phyloP scores from a whole-genome alignment of 2,888 invertebrate species.

The Erpobdella octoculata region DNA sequence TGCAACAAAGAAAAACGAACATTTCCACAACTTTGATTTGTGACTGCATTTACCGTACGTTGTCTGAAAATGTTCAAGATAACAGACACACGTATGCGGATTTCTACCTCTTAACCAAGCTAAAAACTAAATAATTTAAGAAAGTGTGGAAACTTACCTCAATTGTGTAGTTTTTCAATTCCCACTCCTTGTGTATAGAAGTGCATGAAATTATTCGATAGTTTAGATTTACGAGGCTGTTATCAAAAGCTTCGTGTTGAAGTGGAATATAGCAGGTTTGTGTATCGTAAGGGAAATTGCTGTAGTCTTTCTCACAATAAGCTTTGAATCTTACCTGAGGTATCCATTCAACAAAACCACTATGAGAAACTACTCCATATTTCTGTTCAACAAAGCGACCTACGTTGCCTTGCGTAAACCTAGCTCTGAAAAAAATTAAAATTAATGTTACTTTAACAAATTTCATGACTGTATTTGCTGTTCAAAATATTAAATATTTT shows the following conservation, averaged over 20 bases:
- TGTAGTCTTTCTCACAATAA: background rate
- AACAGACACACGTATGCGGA: no score
- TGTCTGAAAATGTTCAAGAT: no score
- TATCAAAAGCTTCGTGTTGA: background rate
- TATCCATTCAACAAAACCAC: background rate
- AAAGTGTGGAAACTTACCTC: background rate
- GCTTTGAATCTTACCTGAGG: background rate
- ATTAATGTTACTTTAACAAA: background rate
- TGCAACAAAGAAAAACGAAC: no score
- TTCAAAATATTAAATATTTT: background rate
- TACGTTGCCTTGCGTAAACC: no score
- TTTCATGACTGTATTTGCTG: background rate
- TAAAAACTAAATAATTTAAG: no score
- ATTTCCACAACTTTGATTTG: no score
- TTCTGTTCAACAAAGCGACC: background rate
- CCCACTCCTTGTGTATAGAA: background rate
- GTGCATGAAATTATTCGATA: background rate
- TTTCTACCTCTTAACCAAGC: no score
- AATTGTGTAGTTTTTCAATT: background rate
- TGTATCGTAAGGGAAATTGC: background rate
- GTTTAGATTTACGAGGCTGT: background rate
- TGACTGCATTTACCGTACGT: no score
- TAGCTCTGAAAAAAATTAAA: background rate
- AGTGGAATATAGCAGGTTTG: background rate
- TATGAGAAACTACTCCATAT: background rate